These are phyloP conservation scores for Gonocerus acuteangulatus DNA, from an alignment of 2,888 invertebrate genomes.

Conservation along the genomic window DNA sequence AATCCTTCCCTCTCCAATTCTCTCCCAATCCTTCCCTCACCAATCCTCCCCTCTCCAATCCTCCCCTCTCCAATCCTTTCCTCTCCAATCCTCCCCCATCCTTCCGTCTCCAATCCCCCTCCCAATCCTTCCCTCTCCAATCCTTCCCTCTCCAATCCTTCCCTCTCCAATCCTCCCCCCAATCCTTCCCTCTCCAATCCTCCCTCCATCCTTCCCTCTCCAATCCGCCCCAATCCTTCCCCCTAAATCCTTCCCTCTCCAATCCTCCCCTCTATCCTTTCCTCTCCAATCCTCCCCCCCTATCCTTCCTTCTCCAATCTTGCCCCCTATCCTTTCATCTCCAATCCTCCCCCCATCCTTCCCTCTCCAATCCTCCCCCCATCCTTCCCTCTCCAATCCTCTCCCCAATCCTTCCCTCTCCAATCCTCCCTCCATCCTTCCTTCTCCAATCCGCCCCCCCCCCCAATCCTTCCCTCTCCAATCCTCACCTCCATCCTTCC, in stretches of 20 bases:
- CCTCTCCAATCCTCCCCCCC: neutral
- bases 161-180: no score
- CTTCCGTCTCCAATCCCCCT: constrained; percentile 5
- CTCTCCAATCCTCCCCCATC: neutral
- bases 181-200: neutral
- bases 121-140: neutral
- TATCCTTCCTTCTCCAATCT: neutral
- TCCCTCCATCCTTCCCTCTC: constrained; percentile 9
- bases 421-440: neutral
- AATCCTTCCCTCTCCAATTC: neutral
- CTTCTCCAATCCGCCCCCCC: constrained; percentile 25
- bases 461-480: constrained; percentile 29
- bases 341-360: neutral
- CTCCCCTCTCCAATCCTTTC: constrained; percentile 9
- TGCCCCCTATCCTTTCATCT: no score
- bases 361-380: neutral
- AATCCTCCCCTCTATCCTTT: constrained; percentile 11
- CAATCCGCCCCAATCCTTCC: constrained; percentile 25
- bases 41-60: neutral
- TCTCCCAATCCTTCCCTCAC: neutral
- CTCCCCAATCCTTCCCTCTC: constrained; percentile 1
- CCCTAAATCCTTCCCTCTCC: constrained; percentile 29
- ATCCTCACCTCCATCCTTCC: constrained; percentile 14
- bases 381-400: constrained; percentile 1
- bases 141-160: neutral